Evolutionary conservation across 1,140 invertebrate species (phyloP).

Genomic region (Chionoecetes opilio): DNA sequence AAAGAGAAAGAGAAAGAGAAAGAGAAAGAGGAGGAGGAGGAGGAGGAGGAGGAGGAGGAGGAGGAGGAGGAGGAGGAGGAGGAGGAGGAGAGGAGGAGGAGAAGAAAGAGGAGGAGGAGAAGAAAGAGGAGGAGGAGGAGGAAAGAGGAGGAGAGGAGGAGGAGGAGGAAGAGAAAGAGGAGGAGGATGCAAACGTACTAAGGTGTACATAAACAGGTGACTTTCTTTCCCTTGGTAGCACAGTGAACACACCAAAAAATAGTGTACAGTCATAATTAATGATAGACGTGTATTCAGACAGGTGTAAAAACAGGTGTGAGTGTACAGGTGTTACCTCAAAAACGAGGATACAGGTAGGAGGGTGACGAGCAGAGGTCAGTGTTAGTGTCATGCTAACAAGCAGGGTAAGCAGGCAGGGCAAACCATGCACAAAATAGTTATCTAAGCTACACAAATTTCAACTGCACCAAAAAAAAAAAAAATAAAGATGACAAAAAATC

Average conservation of each 20-base stretch:
- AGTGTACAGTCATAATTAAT: background rate
- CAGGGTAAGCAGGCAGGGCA: background rate
- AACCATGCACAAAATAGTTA: background rate
- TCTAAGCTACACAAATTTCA: background rate
- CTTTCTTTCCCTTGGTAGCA: background rate
- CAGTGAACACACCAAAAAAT: background rate
- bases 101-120: background rate
- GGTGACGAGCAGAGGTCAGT: background rate
- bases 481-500: background rate
- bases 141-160: too few species aligned
- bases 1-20: background rate
- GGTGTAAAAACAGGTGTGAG: background rate
- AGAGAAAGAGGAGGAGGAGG: background rate
- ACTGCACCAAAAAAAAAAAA: background rate
- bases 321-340: background rate
- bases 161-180: too few species aligned
- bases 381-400: background rate
- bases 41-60: conserved; percentile 9
- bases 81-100: background rate
- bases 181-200: too few species aligned
- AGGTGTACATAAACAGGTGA: background rate
- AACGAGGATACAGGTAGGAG: background rate
- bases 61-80: background rate
- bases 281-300: background rate
- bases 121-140: background rate